Evolutionary conservation across 2,797 vertebrate species (phyloP).

Genomic region (Gypaetus barbatus): DNA sequence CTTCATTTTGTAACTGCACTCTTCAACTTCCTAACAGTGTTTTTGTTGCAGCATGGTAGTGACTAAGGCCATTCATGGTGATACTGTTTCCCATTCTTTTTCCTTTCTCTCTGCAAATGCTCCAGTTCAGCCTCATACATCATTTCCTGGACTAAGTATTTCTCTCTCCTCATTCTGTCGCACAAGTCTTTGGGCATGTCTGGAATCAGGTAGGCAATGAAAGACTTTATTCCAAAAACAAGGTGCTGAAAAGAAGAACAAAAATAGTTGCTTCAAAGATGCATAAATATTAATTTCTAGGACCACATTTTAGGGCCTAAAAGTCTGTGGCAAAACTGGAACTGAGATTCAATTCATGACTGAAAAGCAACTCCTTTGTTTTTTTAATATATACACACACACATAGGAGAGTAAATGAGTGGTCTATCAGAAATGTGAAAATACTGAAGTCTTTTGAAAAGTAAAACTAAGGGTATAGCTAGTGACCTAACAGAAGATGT

Average conservation of each 20-base stretch:
- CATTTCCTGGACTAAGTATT: conserved; percentile 99
- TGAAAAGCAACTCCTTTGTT: not conserved
- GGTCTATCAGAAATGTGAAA: not conserved
- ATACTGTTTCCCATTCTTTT: conserved; percentile 93
- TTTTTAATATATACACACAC: not conserved
- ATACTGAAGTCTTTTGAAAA: not conserved
- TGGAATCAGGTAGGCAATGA: conserved; percentile 98
- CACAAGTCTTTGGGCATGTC: conserved; percentile 97
- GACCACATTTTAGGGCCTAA: not conserved
- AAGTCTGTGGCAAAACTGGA: not conserved
- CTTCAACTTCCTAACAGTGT: not conserved
- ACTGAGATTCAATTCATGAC: not conserved
- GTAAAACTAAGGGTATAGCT: not conserved
- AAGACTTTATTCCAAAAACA: conserved; percentile 98
- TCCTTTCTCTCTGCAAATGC: conserved; percentile 93
- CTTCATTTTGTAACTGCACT: not conserved
- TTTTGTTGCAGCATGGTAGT: not conserved
- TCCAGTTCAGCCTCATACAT: conserved; percentile 98
- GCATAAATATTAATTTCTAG: not conserved
- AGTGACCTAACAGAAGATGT: not conserved
- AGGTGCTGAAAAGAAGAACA: conserved; percentile 85
- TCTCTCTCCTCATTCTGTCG: conserved; percentile 95
- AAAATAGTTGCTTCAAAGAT: not conserved
- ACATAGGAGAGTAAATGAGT: not conserved
- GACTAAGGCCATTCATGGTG: conserved; percentile 99